These are phyloP conservation scores for Paraplagusia blochii DNA, from an alignment of 2,113 vertebrate species.

Conservation along the genomic window DNA sequence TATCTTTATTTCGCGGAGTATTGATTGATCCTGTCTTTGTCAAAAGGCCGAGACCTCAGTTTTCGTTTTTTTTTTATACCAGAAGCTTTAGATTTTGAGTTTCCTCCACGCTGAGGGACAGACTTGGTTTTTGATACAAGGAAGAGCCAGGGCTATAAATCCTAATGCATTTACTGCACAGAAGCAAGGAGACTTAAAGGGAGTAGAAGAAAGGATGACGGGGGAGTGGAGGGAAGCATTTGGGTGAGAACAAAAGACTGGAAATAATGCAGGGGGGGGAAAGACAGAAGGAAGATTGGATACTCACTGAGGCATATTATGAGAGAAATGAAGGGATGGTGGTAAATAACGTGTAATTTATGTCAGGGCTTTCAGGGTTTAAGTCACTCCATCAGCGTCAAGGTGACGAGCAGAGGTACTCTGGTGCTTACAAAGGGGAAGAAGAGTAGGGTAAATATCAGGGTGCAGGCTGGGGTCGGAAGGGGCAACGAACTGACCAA, in stretches of 20 bases:
- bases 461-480: slow-evolving; percentile 32
- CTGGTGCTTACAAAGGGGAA: slow-evolving; percentile 34
- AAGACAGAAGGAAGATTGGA: slow-evolving; percentile 53
- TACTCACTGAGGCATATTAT: slow-evolving; percentile 66
- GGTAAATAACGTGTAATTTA: slow-evolving; percentile 69
- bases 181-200: slow-evolving; percentile 12
- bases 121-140: slow-evolving; percentile 28
- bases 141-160: slow-evolving; percentile 45
- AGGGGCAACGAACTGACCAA: slow-evolving; percentile 10
- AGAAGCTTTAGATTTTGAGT: slow-evolving; percentile 17
- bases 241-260: slow-evolving; percentile 42
- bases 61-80: slow-evolving; percentile 41
- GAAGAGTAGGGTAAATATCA: slow-evolving; percentile 33
- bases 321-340: slow-evolving; percentile 48
- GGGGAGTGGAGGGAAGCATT: not conserved
- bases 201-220: not conserved
- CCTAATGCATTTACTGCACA: slow-evolving; percentile 38
- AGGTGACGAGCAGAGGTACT: slow-evolving; percentile 40
- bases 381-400: slow-evolving; percentile 66
- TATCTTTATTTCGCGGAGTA: slow-evolving; percentile 33
- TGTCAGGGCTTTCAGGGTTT: slow-evolving; percentile 60
- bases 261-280: slow-evolving; percentile 7
- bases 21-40: slow-evolving; percentile 45
- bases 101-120: slow-evolving; percentile 25
- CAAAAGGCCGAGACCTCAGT: slow-evolving; percentile 39